Evolutionary conservation across 1,140 invertebrate genomes (phyloP).

Genomic region (Thaumatotibia leucotreta): DNA sequence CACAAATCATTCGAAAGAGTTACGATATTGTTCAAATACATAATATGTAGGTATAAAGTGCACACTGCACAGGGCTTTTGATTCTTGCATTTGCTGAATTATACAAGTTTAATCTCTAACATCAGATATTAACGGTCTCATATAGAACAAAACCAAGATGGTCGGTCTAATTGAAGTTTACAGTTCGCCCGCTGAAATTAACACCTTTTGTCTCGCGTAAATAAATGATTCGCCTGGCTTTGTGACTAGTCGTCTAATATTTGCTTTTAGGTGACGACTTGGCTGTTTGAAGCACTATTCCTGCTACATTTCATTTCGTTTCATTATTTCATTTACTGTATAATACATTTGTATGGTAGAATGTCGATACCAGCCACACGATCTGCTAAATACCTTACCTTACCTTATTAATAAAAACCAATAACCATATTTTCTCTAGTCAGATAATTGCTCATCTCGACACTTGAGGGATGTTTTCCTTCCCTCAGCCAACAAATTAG

Average conservation of each 20-base stretch:
- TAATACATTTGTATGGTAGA: no score
- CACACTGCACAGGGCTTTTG: no score
- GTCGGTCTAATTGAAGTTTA: slow-evolving; percentile 57
- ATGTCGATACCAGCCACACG: no score
- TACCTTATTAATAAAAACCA: background rate
- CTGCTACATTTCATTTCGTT: background rate
- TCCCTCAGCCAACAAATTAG: background rate
- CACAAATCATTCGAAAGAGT: no score
- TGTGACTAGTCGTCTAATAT: slow-evolving; percentile 24
- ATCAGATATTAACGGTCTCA: background rate
- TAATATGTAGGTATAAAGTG: no score
- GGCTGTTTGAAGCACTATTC: background rate
- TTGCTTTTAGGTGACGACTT: slow-evolving; percentile 12
- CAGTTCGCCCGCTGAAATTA: slow-evolving; percentile 41
- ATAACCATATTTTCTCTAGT: background rate
- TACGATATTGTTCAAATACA: no score
- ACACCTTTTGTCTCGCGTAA: slow-evolving; percentile 25
- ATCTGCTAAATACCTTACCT: no score
- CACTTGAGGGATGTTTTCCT: background rate
- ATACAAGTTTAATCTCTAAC: no score
- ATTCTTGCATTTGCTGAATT: no score
- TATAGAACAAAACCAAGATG: slow-evolving; percentile 6
- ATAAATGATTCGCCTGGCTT: slow-evolving; percentile 17
- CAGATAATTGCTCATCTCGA: background rate
- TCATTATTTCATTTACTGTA: no score